Conservation (phyloP, 2,113 vertebrate genomes). For the Chaetodon trifascialis region DNA sequence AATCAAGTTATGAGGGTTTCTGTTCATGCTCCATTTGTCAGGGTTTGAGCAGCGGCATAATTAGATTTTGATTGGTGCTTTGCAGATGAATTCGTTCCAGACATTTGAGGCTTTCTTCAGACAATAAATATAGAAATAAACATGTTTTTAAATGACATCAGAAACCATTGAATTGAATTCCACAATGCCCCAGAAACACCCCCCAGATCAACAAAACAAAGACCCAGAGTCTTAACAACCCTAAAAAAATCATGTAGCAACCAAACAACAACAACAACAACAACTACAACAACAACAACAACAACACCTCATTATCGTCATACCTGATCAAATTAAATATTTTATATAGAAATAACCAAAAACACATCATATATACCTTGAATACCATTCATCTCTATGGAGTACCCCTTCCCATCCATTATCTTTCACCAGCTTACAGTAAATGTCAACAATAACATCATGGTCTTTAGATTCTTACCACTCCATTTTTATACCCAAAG, state of each 20-base stretch:
- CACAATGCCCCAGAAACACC: not conserved
- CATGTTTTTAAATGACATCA: not conserved
- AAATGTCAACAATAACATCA: too few relatives aligned
- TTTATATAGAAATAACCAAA: not conserved
- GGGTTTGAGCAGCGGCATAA: slow-evolving; percentile 7
- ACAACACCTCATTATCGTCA: not conserved
- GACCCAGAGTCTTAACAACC: too few relatives aligned
- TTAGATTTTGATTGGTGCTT: slow-evolving; percentile 22
- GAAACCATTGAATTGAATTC: not conserved
- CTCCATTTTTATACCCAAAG: too few relatives aligned
- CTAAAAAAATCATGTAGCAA: too few relatives aligned
- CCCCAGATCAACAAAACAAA: too few relatives aligned
- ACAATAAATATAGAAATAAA: not conserved
- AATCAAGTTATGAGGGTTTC: slow-evolving; percentile 29
- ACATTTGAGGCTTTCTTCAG: not conserved
- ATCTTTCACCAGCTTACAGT: too few relatives aligned
- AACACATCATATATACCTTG: not conserved
- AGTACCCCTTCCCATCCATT: too few relatives aligned
- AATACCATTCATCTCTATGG: not conserved
- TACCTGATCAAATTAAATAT: not conserved
- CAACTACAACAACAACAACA: too few relatives aligned
- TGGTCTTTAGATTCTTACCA: too few relatives aligned
- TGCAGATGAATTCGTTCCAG: not conserved
- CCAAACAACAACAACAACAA: not conserved
- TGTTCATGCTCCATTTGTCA: slow-evolving; percentile 1